Percentiles rank a stretch among this genome's conserved stretches.
phyloP scores from a whole-genome alignment of 1,140 invertebrate species.

The Linepithema humile region DNA sequence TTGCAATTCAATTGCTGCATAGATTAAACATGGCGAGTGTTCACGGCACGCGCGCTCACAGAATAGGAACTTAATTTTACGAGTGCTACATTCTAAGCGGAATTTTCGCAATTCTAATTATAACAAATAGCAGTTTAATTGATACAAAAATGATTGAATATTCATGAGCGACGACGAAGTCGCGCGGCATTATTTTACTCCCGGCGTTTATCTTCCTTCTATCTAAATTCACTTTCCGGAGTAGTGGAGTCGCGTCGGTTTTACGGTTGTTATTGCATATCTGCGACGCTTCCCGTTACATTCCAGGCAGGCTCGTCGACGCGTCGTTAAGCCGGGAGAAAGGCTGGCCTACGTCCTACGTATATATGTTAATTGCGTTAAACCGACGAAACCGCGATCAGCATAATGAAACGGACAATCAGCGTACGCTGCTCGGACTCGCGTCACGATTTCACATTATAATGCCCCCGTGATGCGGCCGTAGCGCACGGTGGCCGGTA shows the following conservation, averaged over 20 bases:
- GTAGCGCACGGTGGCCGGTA: conserved; percentile 59
- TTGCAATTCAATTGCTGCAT: not conserved
- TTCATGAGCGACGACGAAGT: not conserved
- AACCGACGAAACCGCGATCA: conserved; percentile 70
- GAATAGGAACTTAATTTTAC: not conserved
- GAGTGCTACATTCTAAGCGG: not conserved
- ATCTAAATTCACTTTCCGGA: not conserved
- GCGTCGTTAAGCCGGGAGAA: conserved; percentile 25
- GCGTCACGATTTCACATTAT: conserved; percentile 73
- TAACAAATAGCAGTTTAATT: not conserved
- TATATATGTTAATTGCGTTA: conserved; percentile 70
- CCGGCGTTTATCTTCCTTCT: not conserved
- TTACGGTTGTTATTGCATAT: conserved; percentile 33
- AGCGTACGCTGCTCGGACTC: conserved; percentile 33
- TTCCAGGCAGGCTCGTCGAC: conserved; percentile 40
- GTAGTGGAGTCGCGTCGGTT: not conserved
- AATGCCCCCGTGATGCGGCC: conserved; percentile 58
- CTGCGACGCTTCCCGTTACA: conserved; percentile 21
- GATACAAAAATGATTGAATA: not conserved
- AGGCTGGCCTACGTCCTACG: conserved; percentile 13
- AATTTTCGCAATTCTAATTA: not conserved
- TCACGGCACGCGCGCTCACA: not conserved
- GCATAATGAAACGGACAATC: conserved; percentile 74
- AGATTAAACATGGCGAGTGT: not conserved
- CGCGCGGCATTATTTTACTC: not conserved